A percentile compares a stretch with the other conserved stretches of the same genome.
Conservation (phyloP, 2,113 vertebrate genomes). For the Heterotis niloticus region DNA sequence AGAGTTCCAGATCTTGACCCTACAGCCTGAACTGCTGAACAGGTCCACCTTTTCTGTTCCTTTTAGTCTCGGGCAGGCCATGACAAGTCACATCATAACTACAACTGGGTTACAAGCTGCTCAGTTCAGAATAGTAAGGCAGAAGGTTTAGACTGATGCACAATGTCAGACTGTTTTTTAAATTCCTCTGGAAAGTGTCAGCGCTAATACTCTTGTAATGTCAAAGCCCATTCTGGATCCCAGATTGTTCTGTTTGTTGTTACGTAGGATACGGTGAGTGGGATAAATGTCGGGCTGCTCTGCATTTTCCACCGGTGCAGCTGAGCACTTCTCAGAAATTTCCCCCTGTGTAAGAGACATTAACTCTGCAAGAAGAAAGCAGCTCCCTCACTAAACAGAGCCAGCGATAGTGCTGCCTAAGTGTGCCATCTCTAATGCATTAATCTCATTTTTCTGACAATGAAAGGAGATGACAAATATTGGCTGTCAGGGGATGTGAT, state of each 20-base stretch:
- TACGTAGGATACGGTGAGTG: neutral
- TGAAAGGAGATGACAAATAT: constrained; percentile 12
- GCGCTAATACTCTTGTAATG: neutral
- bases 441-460: constrained; percentile 1
- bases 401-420: neutral
- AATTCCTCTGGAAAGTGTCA: constrained; percentile 4
- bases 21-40: neutral
- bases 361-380: neutral
- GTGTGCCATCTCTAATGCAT: neutral
- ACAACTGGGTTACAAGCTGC: neutral
- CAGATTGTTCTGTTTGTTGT: neutral
- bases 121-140: neutral
- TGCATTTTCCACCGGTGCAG: neutral
- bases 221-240: neutral
- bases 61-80: neutral
- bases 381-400: neutral
- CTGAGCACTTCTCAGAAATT: neutral
- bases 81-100: neutral
- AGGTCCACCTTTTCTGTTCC: neutral
- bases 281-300: neutral
- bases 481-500: neutral
- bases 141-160: neutral
- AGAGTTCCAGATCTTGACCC: too few relatives aligned
- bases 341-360: neutral
- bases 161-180: neutral